These are phyloP conservation scores for Drosophila aff. DNA, from an alignment of 1,140 invertebrate genomes.

Conservation along the genomic window DNA sequence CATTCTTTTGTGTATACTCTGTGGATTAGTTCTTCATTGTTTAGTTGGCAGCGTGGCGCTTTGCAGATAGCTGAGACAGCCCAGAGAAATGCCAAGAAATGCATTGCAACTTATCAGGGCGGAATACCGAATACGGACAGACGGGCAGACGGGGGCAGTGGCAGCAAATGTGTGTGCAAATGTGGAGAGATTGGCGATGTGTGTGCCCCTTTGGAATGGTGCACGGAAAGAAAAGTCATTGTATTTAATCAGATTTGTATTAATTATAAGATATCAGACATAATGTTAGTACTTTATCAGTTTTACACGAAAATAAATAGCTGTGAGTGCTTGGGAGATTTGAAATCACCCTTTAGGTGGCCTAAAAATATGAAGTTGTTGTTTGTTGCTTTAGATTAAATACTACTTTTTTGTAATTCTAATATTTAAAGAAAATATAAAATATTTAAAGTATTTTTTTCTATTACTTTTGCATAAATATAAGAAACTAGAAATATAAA, in stretches of 20 bases:
- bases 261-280: neutral
- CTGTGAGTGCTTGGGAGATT: neutral
- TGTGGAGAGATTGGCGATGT: conserved; percentile 37
- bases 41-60: conserved; percentile 79
- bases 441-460: too few species aligned
- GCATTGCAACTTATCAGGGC: conserved; percentile 46
- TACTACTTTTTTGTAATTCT: too few species aligned
- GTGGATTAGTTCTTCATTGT: conserved; percentile 82
- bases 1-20: conserved; percentile 82
- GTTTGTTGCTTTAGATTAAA: too few species aligned
- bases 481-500: too few species aligned
- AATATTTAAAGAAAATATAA: too few species aligned
- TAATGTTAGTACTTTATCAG: neutral
- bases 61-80: conserved; percentile 66
- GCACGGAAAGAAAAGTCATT: conserved; percentile 4
- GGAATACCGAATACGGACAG: conserved; percentile 16
- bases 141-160: neutral
- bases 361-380: too few species aligned
- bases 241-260: neutral
- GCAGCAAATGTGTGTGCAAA: conserved; percentile 19
- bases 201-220: conserved; percentile 33
- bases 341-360: too few species aligned
- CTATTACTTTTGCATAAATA: too few species aligned
- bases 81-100: conserved; percentile 56
- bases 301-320: neutral